phyloP scores from a whole-genome alignment of 2,797 vertebrate genomes.

The Macropus fuliginosus region DNA sequence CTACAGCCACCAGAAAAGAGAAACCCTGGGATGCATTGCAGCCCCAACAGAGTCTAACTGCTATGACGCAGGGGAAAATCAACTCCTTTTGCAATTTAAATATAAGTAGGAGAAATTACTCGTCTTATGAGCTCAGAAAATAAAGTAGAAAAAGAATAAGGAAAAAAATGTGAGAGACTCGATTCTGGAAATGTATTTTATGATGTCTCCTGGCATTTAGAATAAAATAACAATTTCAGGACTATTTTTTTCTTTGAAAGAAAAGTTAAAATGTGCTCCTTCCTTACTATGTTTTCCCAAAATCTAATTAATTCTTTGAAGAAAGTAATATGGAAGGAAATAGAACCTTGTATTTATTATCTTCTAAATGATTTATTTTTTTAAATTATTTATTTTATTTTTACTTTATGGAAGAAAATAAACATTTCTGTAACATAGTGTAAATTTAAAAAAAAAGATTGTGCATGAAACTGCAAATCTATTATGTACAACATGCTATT shows the following conservation, averaged over 20 bases:
- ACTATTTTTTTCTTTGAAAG: background rate
- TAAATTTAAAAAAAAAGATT: background rate
- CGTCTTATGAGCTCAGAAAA: constrained; percentile 32
- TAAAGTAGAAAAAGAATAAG: constrained; percentile 23
- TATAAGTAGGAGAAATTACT: constrained; percentile 14
- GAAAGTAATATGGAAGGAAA: background rate
- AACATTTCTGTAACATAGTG: background rate
- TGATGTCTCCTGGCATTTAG: background rate
- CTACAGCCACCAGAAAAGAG: constrained; percentile 24
- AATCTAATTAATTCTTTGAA: background rate
- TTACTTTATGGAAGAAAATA: background rate
- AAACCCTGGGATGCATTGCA: constrained; percentile 60
- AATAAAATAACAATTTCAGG: background rate
- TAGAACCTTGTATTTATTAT: background rate
- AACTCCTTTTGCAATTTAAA: constrained; percentile 61
- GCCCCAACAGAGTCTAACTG: background rate
- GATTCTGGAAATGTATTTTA: background rate
- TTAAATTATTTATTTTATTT: background rate
- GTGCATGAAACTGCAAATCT: background rate
- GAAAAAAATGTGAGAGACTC: background rate
- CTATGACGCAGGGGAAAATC: constrained; percentile 51
- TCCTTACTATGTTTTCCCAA: background rate
- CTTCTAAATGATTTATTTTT: background rate
- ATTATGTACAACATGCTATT: background rate
- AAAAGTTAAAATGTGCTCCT: background rate